Evolutionary conservation across 2,113 vertebrate species (phyloP).

Genomic region (Tenrec ecaudatus): DNA sequence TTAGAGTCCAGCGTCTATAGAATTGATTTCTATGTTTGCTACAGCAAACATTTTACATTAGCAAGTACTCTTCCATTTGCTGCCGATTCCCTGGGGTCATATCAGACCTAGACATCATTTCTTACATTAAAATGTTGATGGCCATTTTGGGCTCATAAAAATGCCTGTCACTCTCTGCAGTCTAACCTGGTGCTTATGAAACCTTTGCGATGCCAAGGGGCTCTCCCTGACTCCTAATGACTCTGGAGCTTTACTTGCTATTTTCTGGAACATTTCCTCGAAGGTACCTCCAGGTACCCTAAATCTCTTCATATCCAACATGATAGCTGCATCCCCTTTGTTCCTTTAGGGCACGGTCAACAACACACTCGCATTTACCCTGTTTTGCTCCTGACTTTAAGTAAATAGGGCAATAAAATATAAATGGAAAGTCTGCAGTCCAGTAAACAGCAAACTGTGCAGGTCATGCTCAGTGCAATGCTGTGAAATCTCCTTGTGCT

Average conservation of each 20-base stretch:
- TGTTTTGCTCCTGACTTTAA: neutral
- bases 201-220: neutral
- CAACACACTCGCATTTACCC: neutral
- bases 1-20: neutral
- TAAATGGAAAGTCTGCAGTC: neutral
- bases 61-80: neutral
- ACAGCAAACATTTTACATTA: neutral
- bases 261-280: neutral
- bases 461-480: neutral
- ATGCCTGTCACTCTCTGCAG: neutral
- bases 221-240: neutral
- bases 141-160: neutral
- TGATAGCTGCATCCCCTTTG: neutral
- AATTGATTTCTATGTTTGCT: neutral
- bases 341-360: neutral
- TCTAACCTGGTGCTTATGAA: neutral
- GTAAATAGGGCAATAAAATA: neutral
- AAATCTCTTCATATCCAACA: neutral
- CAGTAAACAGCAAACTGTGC: neutral
- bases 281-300: neutral
- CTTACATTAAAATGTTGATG: neutral
- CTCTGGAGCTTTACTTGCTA: neutral
- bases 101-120: neutral
- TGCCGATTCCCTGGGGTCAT: neutral
- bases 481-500: neutral